These are phyloP conservation scores for Pseudomyrmex cubaensis DNA, from an alignment of 1,140 invertebrate genomes.

Conservation along the genomic window DNA sequence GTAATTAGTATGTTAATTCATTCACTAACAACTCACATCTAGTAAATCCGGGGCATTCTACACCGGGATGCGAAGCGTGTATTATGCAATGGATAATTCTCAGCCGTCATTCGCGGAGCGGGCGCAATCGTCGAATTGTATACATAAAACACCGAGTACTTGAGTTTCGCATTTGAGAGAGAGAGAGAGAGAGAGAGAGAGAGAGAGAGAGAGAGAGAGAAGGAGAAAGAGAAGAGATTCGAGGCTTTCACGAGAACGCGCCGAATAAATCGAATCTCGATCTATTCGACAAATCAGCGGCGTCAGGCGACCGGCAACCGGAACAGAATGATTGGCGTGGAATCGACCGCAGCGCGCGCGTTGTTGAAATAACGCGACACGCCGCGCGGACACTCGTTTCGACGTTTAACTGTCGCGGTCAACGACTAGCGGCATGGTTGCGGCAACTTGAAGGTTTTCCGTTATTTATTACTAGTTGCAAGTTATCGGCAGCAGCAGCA, in stretches of 20 bases:
- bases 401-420: constrained; percentile 17
- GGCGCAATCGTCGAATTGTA: constrained; percentile 23
- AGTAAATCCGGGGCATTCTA: constrained; percentile 29
- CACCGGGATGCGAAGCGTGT: constrained; percentile 24
- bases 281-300: constrained; percentile 28
- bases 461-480: not conserved
- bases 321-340: constrained; percentile 3
- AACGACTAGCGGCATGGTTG: not conserved
- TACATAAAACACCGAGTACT: not conserved
- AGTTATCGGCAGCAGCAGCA: not conserved
- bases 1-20: constrained; percentile 61
- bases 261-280: constrained; percentile 39
- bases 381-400: constrained; percentile 1
- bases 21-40: constrained; percentile 52
- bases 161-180: no score
- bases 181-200: no score
- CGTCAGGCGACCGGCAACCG: not conserved
- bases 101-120: constrained; percentile 36
- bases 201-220: no score
- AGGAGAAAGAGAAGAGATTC: no score
- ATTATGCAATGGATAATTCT: constrained; percentile 58
- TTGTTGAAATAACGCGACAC: no score
- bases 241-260: not conserved
- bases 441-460: constrained; percentile 13
- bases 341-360: constrained; percentile 11